Evolutionary conservation across 2,888 invertebrate genomes (phyloP).

Genomic region (Andrena bucephala): DNA sequence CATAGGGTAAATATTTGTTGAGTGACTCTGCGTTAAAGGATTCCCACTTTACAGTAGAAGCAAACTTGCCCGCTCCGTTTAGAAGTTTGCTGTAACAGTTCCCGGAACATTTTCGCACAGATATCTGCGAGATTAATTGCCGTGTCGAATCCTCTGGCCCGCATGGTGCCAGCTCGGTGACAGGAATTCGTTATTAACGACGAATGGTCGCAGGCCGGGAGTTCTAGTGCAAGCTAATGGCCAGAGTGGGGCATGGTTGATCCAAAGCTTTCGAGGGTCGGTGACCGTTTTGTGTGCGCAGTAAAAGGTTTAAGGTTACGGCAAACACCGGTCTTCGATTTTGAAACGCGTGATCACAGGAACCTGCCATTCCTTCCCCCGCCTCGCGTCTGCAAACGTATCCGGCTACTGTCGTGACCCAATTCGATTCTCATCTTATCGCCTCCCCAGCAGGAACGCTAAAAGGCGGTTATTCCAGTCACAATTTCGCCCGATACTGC

Average conservation of each 20-base stretch:
- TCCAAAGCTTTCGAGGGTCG: slow-evolving; percentile 16
- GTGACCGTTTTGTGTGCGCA: slow-evolving; percentile 9
- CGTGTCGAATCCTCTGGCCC: neutral
- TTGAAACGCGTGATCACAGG: neutral
- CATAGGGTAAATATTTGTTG: neutral
- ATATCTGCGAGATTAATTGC: neutral
- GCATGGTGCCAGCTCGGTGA: neutral
- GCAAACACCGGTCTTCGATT: slow-evolving; percentile 27
- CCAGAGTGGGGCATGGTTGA: neutral
- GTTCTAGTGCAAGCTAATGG: neutral
- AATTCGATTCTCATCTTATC: slow-evolving; percentile 37
- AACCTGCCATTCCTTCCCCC: neutral
- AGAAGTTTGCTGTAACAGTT: too few species aligned
- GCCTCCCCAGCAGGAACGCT: neutral
- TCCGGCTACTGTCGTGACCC: slow-evolving; percentile 23
- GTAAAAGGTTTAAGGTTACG: slow-evolving; percentile 45
- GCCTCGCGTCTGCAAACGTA: slow-evolving; percentile 5
- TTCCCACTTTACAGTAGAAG: too few species aligned
- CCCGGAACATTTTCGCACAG: neutral
- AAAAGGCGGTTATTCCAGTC: slow-evolving; percentile 4
- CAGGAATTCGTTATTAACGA: neutral
- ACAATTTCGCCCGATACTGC: slow-evolving; percentile 13
- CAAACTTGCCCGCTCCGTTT: too few species aligned
- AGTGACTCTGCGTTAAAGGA: neutral
- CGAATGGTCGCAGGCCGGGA: slow-evolving; percentile 6